Conservation (phyloP, 2,888 invertebrate genomes). For the Desoria tigrina region DNA sequence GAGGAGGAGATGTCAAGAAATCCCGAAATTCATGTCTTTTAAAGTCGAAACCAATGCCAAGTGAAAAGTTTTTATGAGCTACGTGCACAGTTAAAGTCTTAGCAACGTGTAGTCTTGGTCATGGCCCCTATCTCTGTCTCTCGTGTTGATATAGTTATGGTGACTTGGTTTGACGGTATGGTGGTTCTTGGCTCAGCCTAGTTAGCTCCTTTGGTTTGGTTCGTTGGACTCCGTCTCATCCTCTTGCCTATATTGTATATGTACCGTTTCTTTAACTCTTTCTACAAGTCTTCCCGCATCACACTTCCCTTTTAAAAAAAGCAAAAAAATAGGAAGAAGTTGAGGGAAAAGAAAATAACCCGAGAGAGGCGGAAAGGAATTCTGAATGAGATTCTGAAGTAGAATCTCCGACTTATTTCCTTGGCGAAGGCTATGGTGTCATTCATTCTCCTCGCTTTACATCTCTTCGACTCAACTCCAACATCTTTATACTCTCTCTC, state of each 20-base stretch:
- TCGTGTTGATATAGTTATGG: no score
- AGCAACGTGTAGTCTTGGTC: neutral
- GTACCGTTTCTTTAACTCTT: conserved; percentile 2
- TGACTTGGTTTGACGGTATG: no score
- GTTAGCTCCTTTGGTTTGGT: conserved; percentile 19
- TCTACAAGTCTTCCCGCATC: conserved; percentile 19
- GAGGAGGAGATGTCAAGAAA: conserved; percentile 11
- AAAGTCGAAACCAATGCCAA: conserved; percentile 12
- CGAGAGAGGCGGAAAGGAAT: conserved; percentile 13
- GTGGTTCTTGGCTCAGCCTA: conserved; percentile 2
- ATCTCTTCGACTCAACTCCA: conserved; percentile 3
- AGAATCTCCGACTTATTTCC: neutral
- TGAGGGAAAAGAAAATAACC: conserved; percentile 12
- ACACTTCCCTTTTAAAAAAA: neutral
- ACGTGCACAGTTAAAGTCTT: conserved; percentile 7
- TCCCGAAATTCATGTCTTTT: neutral
- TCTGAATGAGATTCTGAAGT: conserved; percentile 11
- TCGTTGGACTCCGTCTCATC: conserved; percentile 15
- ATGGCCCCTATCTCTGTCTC: neutral
- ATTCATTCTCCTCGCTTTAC: conserved; percentile 15
- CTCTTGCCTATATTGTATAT: no score
- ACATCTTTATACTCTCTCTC: neutral
- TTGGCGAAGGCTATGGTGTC: conserved; percentile 6
- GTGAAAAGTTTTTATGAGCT: conserved; percentile 21
- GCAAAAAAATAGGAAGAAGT: conserved; percentile 8